Base-by-base conservation (phyloP, 2,113 vertebrate species). In the Himantopus leucocephalus region DNA sequence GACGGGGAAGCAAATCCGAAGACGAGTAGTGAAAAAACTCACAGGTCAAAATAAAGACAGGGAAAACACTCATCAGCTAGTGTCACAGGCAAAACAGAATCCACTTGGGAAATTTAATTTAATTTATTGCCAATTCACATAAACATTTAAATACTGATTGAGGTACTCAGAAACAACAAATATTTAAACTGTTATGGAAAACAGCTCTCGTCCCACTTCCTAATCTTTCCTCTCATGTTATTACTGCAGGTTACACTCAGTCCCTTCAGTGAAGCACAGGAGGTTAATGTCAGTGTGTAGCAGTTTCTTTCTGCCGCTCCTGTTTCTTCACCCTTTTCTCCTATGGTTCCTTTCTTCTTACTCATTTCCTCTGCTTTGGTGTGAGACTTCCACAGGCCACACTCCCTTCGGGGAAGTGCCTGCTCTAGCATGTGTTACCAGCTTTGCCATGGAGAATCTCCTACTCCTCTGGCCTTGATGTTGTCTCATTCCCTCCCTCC, bases 381-480 rank as follows among this genome's bases (percentile, higher is more conserved):
- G 6, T n/a, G 48, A 8, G 35, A 55, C 24, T 9, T 73, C 6
- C 12, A 30, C 7, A 24, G 21, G 8, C 8, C 27, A n/a, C n/a
- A 2, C 12, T 70, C 19, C 19, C 14, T 58, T 43, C 16, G 17
- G 30, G 34, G 43, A n/a, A 32, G n/a, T 6, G 7, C 10, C 13
- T 9, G 16, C 20, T 55, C n/a, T 2, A 50, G 3, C 8, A 6
- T 1, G 5, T 14, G 26, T 24, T 12, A n/a, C 7, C 15, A 55
- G 6, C 23, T 73, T 29, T 24, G 6, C 12, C 22, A 6, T 12
- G 21, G 35, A 66, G 2, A 3, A 68, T 0, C 5, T 48, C 9
- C 47, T 60, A 2, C 39, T 24, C 6, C 26, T 43, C 30, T 32
- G 6, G 8, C 6, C 10, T 20, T 14, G 3, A 5, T 39, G 14